phyloP scores from a whole-genome alignment of 2,113 vertebrate species.

The Lasiurus cinereus region DNA sequence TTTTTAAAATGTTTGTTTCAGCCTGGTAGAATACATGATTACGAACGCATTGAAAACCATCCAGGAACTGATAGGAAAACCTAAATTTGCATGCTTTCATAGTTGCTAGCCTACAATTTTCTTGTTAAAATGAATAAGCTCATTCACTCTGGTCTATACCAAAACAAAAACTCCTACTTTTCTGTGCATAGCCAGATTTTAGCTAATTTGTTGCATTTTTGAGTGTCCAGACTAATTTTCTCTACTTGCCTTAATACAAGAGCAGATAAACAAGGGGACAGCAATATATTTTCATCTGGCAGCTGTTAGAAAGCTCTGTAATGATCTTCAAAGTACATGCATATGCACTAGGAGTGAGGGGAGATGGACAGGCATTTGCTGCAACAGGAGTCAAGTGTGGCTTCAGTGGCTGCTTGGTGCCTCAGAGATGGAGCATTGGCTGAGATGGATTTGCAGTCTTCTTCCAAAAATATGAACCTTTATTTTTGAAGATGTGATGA shows the following conservation, averaged over 20 bases:
- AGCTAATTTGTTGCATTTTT: slow-evolving; percentile 12
- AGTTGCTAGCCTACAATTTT: slow-evolving; percentile 6
- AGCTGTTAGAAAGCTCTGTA: neutral
- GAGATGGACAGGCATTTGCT: neutral
- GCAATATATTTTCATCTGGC: neutral
- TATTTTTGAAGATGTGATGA: neutral
- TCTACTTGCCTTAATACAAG: neutral
- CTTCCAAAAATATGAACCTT: neutral
- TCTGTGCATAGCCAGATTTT: neutral
- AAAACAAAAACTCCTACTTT: neutral
- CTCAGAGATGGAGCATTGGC: neutral
- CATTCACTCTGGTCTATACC: neutral
- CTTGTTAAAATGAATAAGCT: slow-evolving; percentile 40
- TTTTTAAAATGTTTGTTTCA: slow-evolving; percentile 5
- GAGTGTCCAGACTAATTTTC: slow-evolving; percentile 13
- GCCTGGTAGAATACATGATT: neutral
- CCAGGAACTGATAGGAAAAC: neutral
- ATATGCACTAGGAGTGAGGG: neutral
- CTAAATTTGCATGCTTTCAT: neutral
- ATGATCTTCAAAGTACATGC: neutral
- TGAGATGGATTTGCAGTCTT: neutral
- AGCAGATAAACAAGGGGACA: neutral
- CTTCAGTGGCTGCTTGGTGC: too few relatives aligned
- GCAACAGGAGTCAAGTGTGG: neutral
- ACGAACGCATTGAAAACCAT: neutral